A percentile compares a stretch with the other conserved stretches of the same genome.
Conservation (phyloP, 2,113 vertebrate genomes). For the Carettochelys insculpta region DNA sequence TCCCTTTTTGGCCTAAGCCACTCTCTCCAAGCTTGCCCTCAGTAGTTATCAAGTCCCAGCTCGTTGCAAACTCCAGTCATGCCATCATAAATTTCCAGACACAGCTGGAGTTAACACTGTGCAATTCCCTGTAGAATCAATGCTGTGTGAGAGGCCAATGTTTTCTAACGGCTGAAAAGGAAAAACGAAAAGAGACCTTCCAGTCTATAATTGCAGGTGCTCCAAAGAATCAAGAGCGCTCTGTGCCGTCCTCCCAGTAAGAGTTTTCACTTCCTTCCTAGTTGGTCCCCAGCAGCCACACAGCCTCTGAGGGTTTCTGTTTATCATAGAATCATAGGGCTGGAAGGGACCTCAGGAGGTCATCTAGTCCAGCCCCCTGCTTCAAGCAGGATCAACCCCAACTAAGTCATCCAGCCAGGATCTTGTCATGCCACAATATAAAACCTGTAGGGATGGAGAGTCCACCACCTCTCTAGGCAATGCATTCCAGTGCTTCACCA, state of each 20-base stretch:
- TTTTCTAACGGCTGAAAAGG: neutral
- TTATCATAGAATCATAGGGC: too few species aligned
- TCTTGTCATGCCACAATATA: too few species aligned
- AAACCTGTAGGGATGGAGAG: too few species aligned
- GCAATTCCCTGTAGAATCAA: neutral
- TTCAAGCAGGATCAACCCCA: too few species aligned
- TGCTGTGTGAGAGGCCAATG: neutral
- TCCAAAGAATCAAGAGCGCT: neutral
- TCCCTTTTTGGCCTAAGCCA: neutral
- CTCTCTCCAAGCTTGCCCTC: neutral
- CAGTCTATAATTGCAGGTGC: neutral
- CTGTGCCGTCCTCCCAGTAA: neutral
- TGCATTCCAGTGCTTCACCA: too few species aligned
- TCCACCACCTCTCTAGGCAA: too few species aligned
- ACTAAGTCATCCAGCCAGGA: too few species aligned
- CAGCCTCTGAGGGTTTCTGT: neutral
- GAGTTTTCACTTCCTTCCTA: neutral
- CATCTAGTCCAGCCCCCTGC: too few species aligned
- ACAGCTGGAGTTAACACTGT: neutral
- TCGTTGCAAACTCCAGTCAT: neutral
- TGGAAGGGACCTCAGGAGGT: too few species aligned
- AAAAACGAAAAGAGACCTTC: neutral
- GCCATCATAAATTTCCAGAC: neutral
- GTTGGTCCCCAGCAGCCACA: neutral
- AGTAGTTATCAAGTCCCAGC: too few species aligned